Evolutionary conservation across 2,797 vertebrate species (phyloP).

Genomic region (Protosalanx chinensis): DNA sequence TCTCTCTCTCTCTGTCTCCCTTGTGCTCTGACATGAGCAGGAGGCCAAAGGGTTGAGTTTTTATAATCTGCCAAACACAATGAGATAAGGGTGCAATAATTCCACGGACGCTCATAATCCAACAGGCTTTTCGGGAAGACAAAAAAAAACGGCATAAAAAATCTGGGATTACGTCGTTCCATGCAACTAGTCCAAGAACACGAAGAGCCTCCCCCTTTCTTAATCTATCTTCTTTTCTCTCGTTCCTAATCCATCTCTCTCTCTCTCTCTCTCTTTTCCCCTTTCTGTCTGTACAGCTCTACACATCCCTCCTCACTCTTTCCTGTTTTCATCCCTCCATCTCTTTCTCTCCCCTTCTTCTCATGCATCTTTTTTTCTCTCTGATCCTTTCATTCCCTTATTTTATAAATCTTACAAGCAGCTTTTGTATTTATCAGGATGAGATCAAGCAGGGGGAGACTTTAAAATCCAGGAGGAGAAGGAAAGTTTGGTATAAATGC

Average conservation of each 20-base stretch:
- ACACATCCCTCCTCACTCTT: conserved; percentile 17
- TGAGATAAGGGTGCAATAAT: conserved; percentile 55
- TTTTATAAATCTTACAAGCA: conserved; percentile 67
- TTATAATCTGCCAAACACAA: conserved; percentile 50
- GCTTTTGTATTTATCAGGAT: conserved; percentile 71
- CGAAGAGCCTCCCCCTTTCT: conserved; percentile 45
- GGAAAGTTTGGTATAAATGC: conserved; percentile 15
- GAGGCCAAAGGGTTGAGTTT: conserved; percentile 38
- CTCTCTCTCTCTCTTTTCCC: conserved; percentile 27
- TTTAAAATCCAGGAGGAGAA: conserved; percentile 39
- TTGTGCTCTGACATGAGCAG: conserved; percentile 42
- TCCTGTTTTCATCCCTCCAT: conserved; percentile 37
- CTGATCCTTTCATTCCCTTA: conserved; percentile 30
- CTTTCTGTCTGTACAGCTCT: conserved; percentile 27
- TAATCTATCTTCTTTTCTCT: conserved; percentile 52
- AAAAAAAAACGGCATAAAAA: conserved; percentile 59
- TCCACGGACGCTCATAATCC: conserved; percentile 61
- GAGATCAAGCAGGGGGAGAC: conserved; percentile 53
- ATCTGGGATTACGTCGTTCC: conserved; percentile 73
- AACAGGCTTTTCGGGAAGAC: conserved; percentile 59
- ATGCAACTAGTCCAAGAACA: conserved; percentile 52
- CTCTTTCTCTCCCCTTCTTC: conserved; percentile 11
- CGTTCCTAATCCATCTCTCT: conserved; percentile 36
- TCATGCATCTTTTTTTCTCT: conserved; percentile 23
- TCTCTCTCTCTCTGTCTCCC: conserved; percentile 11